A percentile compares a stretch with the other conserved stretches of the same genome.
These are phyloP conservation scores for Acromyrmex echinatior DNA, from an alignment of 1,140 invertebrate species.

Conservation along the genomic window DNA sequence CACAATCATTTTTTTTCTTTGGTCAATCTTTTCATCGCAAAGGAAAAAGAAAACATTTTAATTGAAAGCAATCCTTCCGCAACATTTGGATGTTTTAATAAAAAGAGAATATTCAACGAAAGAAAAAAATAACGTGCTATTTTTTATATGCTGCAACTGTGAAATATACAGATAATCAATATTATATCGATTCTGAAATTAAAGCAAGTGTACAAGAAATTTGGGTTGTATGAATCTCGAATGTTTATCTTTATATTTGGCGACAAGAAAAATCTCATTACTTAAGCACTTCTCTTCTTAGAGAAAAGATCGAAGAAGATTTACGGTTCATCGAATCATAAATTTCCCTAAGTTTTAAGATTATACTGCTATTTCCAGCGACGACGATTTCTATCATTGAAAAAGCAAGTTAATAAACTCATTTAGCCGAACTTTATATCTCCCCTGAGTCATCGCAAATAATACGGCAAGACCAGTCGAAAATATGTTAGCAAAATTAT, in stretches of 20 bases:
- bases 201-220: not conserved
- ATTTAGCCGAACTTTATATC: constrained; percentile 6
- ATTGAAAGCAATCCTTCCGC: not conserved
- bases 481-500: not conserved
- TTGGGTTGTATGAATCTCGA: not conserved
- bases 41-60: not conserved
- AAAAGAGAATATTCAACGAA: not conserved
- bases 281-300: not conserved
- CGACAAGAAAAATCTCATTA: not conserved
- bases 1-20: not conserved
- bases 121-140: not conserved
- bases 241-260: not conserved
- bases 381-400: not conserved
- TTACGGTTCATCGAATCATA: not conserved
- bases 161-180: not conserved
- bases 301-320: constrained; percentile 10
- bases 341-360: constrained; percentile 5
- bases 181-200: not conserved
- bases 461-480: not conserved
- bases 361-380: not conserved
- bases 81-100: not conserved
- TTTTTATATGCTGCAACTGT: not conserved
- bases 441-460: constrained; percentile 5
- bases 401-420: constrained; percentile 26
- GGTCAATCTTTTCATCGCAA: not conserved